Percentiles rank a stretch among this genome's conserved stretches.
Conservation (phyloP, 2,797 vertebrate genomes). For the Passerculus sandwichensis region DNA sequence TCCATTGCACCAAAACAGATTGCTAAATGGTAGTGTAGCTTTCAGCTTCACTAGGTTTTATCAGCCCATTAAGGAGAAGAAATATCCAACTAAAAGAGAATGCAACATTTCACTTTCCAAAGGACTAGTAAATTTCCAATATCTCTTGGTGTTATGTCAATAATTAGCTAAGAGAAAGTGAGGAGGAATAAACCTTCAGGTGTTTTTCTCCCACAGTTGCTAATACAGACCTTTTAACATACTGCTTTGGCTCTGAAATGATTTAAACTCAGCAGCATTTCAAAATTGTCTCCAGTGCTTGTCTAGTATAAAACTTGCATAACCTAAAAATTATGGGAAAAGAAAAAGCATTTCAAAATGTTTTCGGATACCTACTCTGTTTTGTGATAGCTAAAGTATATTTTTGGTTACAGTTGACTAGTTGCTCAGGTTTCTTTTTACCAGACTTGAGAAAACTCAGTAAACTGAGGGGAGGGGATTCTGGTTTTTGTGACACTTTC, state of each 20-base stretch:
- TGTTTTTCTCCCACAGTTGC: not conserved
- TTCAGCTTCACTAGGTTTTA: not conserved
- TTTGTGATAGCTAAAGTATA: not conserved
- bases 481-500: not conserved
- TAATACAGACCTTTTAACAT: not conserved
- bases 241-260: not conserved
- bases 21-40: not conserved
- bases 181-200: not conserved
- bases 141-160: not conserved
- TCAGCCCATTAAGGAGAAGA: slow-evolving; percentile 20
- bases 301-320: not conserved
- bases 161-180: not conserved
- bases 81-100: slow-evolving; percentile 1
- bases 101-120: not conserved
- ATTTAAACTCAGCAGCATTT: not conserved
- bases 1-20: not conserved
- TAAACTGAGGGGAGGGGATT: not conserved
- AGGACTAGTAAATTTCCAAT: slow-evolving; percentile 15
- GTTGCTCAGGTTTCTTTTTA: not conserved
- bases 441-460: not conserved
- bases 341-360: not conserved
- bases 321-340: not conserved
- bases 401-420: not conserved
- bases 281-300: not conserved
- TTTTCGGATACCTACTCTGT: not conserved